A percentile compares a stretch with the other conserved stretches of the same genome.
These are phyloP conservation scores for Ictalurus furcatus DNA, from an alignment of 2,113 vertebrate genomes.

Conservation along the genomic window DNA sequence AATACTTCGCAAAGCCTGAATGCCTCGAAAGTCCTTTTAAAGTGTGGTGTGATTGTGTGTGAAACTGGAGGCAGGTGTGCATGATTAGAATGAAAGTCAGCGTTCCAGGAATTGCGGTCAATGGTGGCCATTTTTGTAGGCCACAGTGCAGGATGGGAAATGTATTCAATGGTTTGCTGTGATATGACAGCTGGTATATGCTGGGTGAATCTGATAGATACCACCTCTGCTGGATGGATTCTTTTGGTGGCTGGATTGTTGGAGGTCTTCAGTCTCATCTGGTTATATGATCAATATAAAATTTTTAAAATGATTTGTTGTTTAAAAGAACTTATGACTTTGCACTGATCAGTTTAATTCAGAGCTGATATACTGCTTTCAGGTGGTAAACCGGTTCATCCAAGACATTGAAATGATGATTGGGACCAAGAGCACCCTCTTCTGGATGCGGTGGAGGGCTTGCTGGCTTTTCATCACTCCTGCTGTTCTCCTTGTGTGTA, in stretches of 20 bases:
- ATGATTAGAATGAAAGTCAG: too few relatives aligned
- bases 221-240: constrained; percentile 75
- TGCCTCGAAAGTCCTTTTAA: too few relatives aligned
- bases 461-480: constrained; percentile 91
- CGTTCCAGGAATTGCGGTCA: too few relatives aligned
- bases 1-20: too few relatives aligned
- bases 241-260: constrained; percentile 69
- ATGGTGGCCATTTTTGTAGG: too few relatives aligned
- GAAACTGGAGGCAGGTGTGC: too few relatives aligned
- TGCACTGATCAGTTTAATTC: neutral
- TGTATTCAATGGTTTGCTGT: too few relatives aligned
- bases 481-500: constrained; percentile 78
- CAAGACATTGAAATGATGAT: constrained; percentile 98
- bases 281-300: constrained; percentile 72
- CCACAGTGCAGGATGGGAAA: too few relatives aligned
- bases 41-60: too few relatives aligned
- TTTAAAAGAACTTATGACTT: neutral
- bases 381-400: constrained; percentile 89
- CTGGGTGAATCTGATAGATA: constrained; percentile 78
- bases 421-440: constrained; percentile 78
- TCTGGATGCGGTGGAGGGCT: constrained; percentile 93
- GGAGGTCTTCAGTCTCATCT: constrained; percentile 71
- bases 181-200: constrained; percentile 70
- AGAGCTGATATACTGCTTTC: constrained; percentile 35
- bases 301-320: neutral